A percentile compares a stretch with the other conserved stretches of the same genome.
phyloP scores from a whole-genome alignment of 2,797 vertebrate genomes.

The Parotocinclus haroldoi region DNA sequence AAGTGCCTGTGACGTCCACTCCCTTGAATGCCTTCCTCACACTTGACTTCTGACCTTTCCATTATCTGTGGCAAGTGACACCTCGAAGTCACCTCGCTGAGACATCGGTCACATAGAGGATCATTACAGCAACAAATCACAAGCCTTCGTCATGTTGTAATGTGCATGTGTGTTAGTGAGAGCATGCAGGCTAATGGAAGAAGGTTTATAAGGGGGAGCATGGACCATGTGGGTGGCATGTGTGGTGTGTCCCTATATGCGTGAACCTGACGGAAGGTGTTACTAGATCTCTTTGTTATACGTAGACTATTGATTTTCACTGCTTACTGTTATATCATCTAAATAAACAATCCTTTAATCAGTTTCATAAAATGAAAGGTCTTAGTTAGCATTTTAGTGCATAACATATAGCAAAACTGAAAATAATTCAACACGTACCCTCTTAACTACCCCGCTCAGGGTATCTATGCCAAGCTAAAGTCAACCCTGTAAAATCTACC shows the following conservation, averaged over 20 bases:
- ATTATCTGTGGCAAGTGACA: constrained; percentile 51
- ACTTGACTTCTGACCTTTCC: constrained; percentile 49
- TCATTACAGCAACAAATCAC: constrained; percentile 39
- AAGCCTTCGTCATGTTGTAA: constrained; percentile 1
- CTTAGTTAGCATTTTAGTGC: too few relatives aligned
- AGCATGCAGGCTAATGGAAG: constrained; percentile 20
- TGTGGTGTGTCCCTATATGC: not conserved
- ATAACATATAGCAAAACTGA: too few relatives aligned
- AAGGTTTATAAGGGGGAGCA: not conserved
- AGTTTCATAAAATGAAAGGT: too few relatives aligned
- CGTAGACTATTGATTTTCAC: too few relatives aligned
- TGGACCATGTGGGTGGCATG: too few relatives aligned
- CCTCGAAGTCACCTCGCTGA: constrained; percentile 35
- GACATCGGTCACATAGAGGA: constrained; percentile 30
- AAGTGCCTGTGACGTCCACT: constrained; percentile 49
- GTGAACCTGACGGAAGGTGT: not conserved
- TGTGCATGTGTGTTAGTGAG: constrained; percentile 6
- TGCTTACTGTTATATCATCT: too few relatives aligned
- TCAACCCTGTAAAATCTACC: too few relatives aligned
- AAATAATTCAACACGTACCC: too few relatives aligned
- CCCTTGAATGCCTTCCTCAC: constrained; percentile 40
- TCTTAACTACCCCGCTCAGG: too few relatives aligned
- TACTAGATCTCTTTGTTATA: not conserved
- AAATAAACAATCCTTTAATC: too few relatives aligned
- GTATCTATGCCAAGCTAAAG: too few relatives aligned